Percentiles rank a stretch among this genome's conserved stretches.
Evolutionary conservation across 2,888 invertebrate species (phyloP).

Genomic region (Diaperis boleti): DNA sequence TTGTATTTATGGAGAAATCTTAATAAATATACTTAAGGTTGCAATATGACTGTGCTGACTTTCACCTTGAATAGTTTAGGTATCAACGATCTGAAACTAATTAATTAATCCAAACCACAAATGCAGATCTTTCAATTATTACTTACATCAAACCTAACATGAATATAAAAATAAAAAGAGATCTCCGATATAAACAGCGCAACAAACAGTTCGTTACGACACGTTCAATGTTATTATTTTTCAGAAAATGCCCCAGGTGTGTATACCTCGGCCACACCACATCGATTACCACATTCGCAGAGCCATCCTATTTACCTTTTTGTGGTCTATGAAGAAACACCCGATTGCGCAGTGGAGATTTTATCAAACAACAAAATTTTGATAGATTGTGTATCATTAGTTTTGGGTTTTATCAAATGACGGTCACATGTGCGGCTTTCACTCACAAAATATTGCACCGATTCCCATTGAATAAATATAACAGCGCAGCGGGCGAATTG

Average conservation of each 20-base stretch:
- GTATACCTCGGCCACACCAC: constrained; percentile 21
- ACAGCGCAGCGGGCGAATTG: constrained; percentile 14
- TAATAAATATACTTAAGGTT: neutral
- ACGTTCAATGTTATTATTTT: constrained; percentile 5
- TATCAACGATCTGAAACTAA: neutral
- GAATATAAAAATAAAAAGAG: neutral
- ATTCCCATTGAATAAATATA: constrained; percentile 17
- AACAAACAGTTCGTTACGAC: neutral
- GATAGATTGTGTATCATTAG: constrained; percentile 2
- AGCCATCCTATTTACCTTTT: constrained; percentile 11
- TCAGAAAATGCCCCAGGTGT: constrained; percentile 7
- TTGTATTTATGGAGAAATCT: neutral
- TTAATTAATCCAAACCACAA: neutral
- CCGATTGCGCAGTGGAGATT: constrained; percentile 19
- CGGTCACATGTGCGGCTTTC: neutral
- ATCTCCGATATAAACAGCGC: neutral
- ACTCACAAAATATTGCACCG: constrained; percentile 14
- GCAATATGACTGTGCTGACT: constrained; percentile 11
- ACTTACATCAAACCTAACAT: neutral
- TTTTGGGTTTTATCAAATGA: neutral
- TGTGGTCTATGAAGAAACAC: constrained; percentile 10
- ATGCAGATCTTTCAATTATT: neutral
- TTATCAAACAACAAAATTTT: neutral
- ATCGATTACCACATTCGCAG: constrained; percentile 15
- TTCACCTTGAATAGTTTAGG: constrained; percentile 18